Base-by-base conservation (phyloP, 2,888 invertebrate genomes). In the Hirtodrosophila confusa region DNA sequence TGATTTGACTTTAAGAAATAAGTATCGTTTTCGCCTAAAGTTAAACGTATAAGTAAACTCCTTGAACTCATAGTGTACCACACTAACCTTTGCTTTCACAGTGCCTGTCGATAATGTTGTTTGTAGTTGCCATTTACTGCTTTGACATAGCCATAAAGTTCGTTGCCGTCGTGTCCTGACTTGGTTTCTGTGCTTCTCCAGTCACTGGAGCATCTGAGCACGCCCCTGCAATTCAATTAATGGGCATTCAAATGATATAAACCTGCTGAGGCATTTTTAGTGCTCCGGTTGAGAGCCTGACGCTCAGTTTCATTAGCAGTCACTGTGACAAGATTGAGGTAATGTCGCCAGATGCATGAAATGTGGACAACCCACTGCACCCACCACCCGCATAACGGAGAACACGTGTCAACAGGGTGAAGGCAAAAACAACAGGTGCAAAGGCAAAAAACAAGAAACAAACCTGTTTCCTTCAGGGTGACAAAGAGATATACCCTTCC, bases 171-270 rank as follows among this genome's bases (percentile, higher is more conserved):
- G 43, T 53, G 35, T 78, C 47, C 39, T 58, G 51, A 39, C 55
- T 56, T 56, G 45, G 29, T 31, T 40, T 23, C n/a, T 27, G 55
- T 45, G 12, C 43, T 17, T 27, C 39, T 40, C 24, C 45, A 23
- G 35, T 6, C 23, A 31, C 31, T 9, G 7, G 3, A 39, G 53
- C 41, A 56, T 43, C 56, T 60, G 61, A 54, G 76, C 77, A 75
- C 79, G 77, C 78, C 75, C 58, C 68, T 64, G 65, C 87, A 88
- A 87, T 86, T 87, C 86, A 88, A 86, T 86, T 87, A 86, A 87
- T 80, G 83, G 78, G 45, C 88, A 85, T 88, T 88, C 87, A 88
- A 85, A 77, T 85, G 88, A 84, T 84, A 86, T 78, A 78, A 86
- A 88, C 74, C 78, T 74, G 68, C 68, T 49, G 66, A 76, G 88